Base-by-base conservation (phyloP, 1,140 invertebrate genomes). In the Ceratina japonica region DNA sequence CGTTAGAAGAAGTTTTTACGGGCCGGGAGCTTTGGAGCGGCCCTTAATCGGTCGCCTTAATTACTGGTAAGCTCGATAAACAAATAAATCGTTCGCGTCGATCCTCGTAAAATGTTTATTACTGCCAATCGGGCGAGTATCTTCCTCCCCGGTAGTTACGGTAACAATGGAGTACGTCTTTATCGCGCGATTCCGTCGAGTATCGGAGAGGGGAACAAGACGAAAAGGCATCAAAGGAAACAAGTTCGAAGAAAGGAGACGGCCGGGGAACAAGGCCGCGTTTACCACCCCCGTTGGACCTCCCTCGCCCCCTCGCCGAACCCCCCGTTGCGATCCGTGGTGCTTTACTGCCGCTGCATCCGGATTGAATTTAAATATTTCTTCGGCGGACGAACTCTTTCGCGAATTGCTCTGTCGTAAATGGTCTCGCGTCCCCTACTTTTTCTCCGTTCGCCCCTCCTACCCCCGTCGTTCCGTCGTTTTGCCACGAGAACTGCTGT, bases 351-450 rank as follows among this genome's bases (percentile, higher is more conserved):
- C 73, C 16, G 64, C 59, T 54, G 78, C 68, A 70, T 80, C 80
- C 82, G 80, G 81, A 90, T 90, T 87, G 84, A 87, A 88, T 88
- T 87, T 87, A 88, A 87, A 87, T 87, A 87, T 84, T 87, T 86
- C 81, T 80, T 73, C 63, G 72, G n/a, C 78, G 76, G 80, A 83
- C 85, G 68, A 87, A 87, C 80, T 84, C 81, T 84, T 85, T 80
- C 78, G 59, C 85, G 78, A 85, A 82, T 87, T 82, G 79, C 80
- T 52, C 59, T 24, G 8, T 82, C 86, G 85, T 87, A 87, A 87
- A 85, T 85, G 69, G 27, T 37, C 58, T 13, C 71, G 12, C 24
- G 1, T 37, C 18, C 8, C 15, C 27, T n/a, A 49, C 16, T 13
- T 2, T 15, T 4, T 12, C 13, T 10, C 24, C 63, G 27, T n/a